Percentiles rank a stretch among this genome's conserved stretches.
These are phyloP conservation scores for Drosophila biarmipes DNA, from an alignment of 1,140 invertebrate genomes.

Conservation along the genomic window DNA sequence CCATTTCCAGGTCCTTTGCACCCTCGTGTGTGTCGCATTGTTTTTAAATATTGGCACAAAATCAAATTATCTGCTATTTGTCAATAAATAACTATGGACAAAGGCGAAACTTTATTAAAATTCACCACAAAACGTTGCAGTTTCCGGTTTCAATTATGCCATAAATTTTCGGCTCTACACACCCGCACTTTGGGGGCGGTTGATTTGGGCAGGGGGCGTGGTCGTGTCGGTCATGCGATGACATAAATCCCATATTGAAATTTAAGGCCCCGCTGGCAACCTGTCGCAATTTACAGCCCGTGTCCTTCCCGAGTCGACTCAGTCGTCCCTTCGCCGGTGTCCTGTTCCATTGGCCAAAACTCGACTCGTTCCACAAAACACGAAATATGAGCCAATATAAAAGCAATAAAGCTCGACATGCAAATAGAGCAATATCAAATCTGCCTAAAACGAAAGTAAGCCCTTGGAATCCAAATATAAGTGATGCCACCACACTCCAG, in stretches of 20 bases:
- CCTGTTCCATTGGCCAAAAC: not conserved
- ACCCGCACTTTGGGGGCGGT: constrained; percentile 30
- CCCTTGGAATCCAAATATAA: constrained; percentile 18
- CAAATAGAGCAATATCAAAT: constrained; percentile 62
- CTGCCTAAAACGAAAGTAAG: constrained; percentile 47
- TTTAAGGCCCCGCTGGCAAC: constrained; percentile 79
- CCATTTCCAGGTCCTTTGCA: constrained; percentile 12
- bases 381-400: constrained; percentile 82
- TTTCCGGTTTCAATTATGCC: constrained; percentile 81
- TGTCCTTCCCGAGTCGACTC: constrained; percentile 33
- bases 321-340: constrained; percentile 8
- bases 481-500: not conserved
- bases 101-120: constrained; percentile 80
- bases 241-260: constrained; percentile 74
- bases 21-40: constrained; percentile 43
- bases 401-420: constrained; percentile 66
- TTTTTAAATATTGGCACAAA: constrained; percentile 80
- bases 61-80: constrained; percentile 82
- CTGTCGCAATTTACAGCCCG: constrained; percentile 78
- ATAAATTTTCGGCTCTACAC: constrained; percentile 74
- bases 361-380: constrained; percentile 17
- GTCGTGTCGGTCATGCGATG: constrained; percentile 44
- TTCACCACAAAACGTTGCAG: constrained; percentile 80
- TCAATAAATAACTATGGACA: constrained; percentile 77
- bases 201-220: constrained; percentile 1